Evolutionary conservation across 2,888 invertebrate genomes (phyloP), one percentile per base, ranked within the genome.

Genomic region (Abrostola tripartita): DNA sequence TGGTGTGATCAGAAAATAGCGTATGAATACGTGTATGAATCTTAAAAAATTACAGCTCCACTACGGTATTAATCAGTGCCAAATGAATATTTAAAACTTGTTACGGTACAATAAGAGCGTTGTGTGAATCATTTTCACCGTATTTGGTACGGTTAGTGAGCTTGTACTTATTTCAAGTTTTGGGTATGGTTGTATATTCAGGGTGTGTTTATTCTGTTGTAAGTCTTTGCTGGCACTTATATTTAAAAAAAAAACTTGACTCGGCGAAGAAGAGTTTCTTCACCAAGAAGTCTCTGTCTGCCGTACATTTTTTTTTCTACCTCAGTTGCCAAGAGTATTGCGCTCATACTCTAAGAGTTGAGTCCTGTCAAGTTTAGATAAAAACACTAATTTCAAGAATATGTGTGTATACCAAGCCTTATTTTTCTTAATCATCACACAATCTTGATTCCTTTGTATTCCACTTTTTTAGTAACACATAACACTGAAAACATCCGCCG

Each of bases 401-500:
- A 24, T 24, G 24, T 24, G 24, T 24, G 24, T 24, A 24, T 4
- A 24, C 24, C 24, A 24, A 24, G 24, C 24, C 24, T 24, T 24
- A 24, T 24, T 24, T 24, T 24, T 24, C 24, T 24, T 24, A 24
- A 24, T 24, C 24, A 24, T 24, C 24, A 24, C 24, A 40, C 40
- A 10, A 40, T 40, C 40, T 40, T 40, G 10, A 40, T 40, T 40
- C 10, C 10, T 40, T 10, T 10, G 40, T 9, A 9, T 40, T 40
- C 40, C 40, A 40, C 9, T 10, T 7, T 40, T 44, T 44, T 44
- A 44, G 0, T 24, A 24, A 24, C 37, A 35, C 54, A 10, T 36
- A 41, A 12, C 37, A 24, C 37, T 37, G 49, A 49, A 52, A 61
- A 73, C 56, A 59, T 24, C 49, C 55, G 10, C 14, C 49, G 58